Conservation (phyloP, 2,797 vertebrate species). For the Staurois parvus region DNA sequence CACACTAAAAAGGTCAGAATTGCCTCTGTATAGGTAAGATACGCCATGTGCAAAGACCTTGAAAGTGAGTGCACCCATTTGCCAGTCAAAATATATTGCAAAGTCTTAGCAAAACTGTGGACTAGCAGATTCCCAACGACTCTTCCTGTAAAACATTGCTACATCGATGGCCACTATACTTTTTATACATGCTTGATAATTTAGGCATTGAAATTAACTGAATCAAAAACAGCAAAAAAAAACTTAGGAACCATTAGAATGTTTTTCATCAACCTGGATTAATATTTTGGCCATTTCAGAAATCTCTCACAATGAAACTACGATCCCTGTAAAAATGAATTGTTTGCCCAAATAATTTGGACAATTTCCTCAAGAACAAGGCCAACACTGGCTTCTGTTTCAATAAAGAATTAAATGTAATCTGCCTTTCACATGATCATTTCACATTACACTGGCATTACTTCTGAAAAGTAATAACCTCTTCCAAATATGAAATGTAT, state of each 20-base stretch:
- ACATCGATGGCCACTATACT: too few species aligned
- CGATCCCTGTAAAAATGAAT: slow-evolving; percentile 15
- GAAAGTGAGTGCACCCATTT: too few species aligned
- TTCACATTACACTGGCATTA: too few species aligned
- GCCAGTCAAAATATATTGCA: too few species aligned
- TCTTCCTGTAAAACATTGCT: too few species aligned
- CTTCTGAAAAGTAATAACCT: too few species aligned
- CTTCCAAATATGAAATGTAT: too few species aligned
- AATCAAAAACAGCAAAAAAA: slow-evolving; percentile 1
- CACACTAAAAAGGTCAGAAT: too few species aligned
- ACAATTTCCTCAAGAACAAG: slow-evolving; percentile 5
- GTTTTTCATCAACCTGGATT: slow-evolving; percentile 30
- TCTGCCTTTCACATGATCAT: background rate
- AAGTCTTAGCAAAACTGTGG: too few species aligned
- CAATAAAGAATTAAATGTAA: background rate
- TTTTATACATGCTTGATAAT: slow-evolving; percentile 1
- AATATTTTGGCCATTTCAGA: slow-evolving; percentile 29
- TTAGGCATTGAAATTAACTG: slow-evolving; percentile 5
- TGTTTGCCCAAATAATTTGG: slow-evolving; percentile 26
- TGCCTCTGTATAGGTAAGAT: too few species aligned
- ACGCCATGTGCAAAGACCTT: too few species aligned
- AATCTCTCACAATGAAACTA: slow-evolving; percentile 1
- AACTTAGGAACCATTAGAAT: background rate
- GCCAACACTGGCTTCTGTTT: background rate
- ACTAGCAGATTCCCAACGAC: too few species aligned